Base-by-base conservation (phyloP, 1,140 invertebrate species). In the Drosophila obscura region DNA sequence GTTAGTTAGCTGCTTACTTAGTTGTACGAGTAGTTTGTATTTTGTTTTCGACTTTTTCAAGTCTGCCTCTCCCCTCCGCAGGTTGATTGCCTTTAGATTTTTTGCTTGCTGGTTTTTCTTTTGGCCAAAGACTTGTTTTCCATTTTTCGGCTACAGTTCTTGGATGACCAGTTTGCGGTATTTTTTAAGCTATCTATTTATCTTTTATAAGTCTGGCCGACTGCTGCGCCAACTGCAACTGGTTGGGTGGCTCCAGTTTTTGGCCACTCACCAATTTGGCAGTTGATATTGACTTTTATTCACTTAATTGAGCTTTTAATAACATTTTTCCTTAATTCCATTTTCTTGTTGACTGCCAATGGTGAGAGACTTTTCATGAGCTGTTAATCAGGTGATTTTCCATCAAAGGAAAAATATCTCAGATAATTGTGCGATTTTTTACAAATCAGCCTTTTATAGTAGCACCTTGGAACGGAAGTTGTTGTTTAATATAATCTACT, bases 281-380 rank as follows among this genome's bases (percentile, higher is more conserved):
- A 22, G 82, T 87, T 87, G 83, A 88, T 87, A 80, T 87, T 87
- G 83, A 88, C 83, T 87, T 88, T 87, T 79, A 72, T 64, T 69
- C 67, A 26, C 56, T 71, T 87, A 85, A 87, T 88, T 88, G 67
- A 52, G 74, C 65, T 46, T 71, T 81, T 61, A 65, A 77, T 77
- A 71, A 55, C 24, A 79, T 63, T 80, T 69, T 64, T 57, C 41
- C 50, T 56, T 43, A 57, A 61, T 76, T 76, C 56, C 35, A n/a
- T 73, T 58, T 69, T 69, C 19, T 49, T 31, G 51, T 19, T 15
- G 26, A 49, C 35, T 48, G 24, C 6, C 50, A n/a, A 49, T 67
- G 52, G 51, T 26, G 45, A 43, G 48, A 58, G 44, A 45, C 48
- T 13, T 13, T n/a, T 51, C n/a, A 45, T n/a, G 24, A 19, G 57